These are phyloP conservation scores for Eremobia ochroleuca DNA, from an alignment of 2,888 invertebrate genomes.

Conservation along the genomic window DNA sequence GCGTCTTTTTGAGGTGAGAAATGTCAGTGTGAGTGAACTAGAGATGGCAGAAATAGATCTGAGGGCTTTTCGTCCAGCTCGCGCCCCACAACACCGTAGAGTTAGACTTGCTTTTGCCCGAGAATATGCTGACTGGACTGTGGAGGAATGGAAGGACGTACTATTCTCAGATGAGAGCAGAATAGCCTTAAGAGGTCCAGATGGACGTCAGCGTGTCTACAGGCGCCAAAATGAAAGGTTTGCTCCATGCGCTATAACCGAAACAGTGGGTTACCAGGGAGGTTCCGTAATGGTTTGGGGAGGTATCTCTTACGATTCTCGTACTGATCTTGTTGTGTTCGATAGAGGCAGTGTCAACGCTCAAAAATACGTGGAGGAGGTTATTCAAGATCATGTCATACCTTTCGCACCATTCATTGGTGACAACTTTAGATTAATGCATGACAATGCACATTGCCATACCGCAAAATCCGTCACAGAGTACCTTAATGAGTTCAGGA, in stretches of 20 bases:
- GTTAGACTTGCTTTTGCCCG: background rate
- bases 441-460: no score
- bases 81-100: background rate
- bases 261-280: background rate
- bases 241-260: conserved; percentile 3
- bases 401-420: no score
- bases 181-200: conserved; percentile 5
- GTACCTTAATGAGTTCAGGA: no score
- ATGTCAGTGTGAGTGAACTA: no score
- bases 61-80: background rate
- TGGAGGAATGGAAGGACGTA: conserved; percentile 2
- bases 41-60: background rate
- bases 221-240: background rate
- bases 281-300: background rate
- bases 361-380: no score
- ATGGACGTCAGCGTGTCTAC: conserved; percentile 3
- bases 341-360: no score
- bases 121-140: conserved; percentile 1
- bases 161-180: background rate
- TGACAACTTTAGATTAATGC: no score
- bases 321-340: no score
- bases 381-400: no score
- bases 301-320: no score
- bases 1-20: no score
- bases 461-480: no score